Percentiles rank a stretch among this genome's conserved stretches.
phyloP scores from a whole-genome alignment of 2,797 vertebrate species.

The Acanthis flammea region DNA sequence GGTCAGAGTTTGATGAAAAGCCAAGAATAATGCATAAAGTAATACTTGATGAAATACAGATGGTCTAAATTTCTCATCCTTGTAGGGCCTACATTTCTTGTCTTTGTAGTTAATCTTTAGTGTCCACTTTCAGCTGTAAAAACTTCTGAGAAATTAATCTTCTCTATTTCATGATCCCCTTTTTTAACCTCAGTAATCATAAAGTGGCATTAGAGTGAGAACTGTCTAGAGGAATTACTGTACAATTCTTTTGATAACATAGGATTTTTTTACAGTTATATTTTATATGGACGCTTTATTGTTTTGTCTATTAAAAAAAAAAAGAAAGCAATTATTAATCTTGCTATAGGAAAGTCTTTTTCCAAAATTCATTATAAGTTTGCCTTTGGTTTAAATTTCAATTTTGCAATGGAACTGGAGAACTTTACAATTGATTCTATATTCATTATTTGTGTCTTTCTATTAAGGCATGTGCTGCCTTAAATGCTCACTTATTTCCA shows the following conservation, averaged over 20 bases:
- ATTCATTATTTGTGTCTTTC: neutral
- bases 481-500: neutral
- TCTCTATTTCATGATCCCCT: neutral
- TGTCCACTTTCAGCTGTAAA: neutral
- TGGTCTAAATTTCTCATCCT: neutral
- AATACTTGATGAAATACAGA: neutral
- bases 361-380: neutral
- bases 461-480: neutral
- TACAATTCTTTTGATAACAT: neutral
- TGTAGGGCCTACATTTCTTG: neutral
- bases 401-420: neutral
- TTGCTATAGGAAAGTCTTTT: neutral
- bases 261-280: neutral
- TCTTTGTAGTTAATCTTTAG: neutral
- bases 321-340: neutral
- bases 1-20: neutral
- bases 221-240: neutral
- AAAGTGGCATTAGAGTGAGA: neutral
- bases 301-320: neutral
- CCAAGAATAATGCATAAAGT: neutral
- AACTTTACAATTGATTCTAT: neutral
- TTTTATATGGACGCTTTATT: neutral
- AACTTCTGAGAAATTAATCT: neutral
- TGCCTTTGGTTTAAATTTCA: neutral
- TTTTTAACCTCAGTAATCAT: neutral